Evolutionary conservation across 2,797 vertebrate species (phyloP).

Genomic region (Lerista edwardsae): DNA sequence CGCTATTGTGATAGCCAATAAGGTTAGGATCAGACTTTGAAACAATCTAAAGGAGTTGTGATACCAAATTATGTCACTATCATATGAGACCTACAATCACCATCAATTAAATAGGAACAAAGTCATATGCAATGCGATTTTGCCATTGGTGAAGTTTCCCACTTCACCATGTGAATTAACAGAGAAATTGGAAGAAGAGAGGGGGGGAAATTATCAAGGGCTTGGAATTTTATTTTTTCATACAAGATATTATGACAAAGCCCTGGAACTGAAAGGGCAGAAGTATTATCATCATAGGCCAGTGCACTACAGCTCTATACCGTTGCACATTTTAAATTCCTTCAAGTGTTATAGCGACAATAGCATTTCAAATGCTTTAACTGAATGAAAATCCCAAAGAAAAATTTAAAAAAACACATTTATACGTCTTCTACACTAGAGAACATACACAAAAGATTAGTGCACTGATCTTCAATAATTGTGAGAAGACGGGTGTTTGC

Average conservation of each 20-base stretch:
- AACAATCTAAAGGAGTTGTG: background rate
- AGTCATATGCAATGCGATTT: background rate
- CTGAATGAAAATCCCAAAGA: constrained; percentile 27
- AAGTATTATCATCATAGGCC: background rate
- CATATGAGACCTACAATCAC: background rate
- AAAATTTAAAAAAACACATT: background rate
- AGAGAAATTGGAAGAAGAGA: background rate
- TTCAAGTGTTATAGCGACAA: constrained; percentile 12
- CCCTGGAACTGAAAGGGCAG: background rate
- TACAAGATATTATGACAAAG: background rate
- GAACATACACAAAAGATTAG: constrained; percentile 33
- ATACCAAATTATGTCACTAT: background rate
- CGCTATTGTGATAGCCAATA: no score
- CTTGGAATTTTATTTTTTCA: background rate
- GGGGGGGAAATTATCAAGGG: background rate
- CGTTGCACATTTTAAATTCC: background rate
- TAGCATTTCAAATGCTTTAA: constrained; percentile 28
- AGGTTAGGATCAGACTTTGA: background rate
- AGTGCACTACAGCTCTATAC: background rate
- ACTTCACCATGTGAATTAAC: background rate
- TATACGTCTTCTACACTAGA: constrained; percentile 29
- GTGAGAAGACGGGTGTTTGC: constrained; percentile 53
- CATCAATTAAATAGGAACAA: background rate
- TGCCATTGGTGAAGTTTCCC: background rate
- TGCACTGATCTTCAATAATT: constrained; percentile 57